Evolutionary conservation across 2,888 invertebrate genomes (phyloP).

Genomic region (Esperia sulphurella): DNA sequence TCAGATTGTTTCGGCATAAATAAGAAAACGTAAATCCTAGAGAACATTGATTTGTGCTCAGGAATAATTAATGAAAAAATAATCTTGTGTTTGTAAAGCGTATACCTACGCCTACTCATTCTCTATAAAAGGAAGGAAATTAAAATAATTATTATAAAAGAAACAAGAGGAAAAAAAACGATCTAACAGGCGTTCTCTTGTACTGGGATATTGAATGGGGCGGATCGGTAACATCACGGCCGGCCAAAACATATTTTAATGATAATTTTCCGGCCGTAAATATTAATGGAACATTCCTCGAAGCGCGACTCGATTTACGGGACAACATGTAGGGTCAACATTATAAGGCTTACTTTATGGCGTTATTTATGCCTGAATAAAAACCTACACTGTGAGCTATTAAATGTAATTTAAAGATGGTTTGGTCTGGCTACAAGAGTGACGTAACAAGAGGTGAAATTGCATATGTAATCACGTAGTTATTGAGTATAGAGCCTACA

Average conservation of each 20-base stretch:
- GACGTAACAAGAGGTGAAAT: background rate
- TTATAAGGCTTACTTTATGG: conserved; percentile 24
- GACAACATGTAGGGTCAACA: conserved; percentile 38
- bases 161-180: conserved; percentile 19
- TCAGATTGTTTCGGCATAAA: too few species aligned
- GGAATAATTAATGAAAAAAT: too few species aligned
- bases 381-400: conserved; percentile 8
- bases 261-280: conserved; percentile 71
- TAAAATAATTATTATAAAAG: background rate
- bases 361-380: conserved; percentile 9
- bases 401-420: background rate
- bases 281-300: conserved; percentile 66
- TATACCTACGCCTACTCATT: too few species aligned
- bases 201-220: conserved; percentile 38
- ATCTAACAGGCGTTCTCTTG: conserved; percentile 29
- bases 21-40: too few species aligned
- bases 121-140: too few species aligned
- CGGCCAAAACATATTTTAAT: conserved; percentile 66
- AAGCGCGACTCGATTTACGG: conserved; percentile 43
- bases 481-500: conserved; percentile 1
- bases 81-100: too few species aligned
- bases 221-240: conserved; percentile 48
- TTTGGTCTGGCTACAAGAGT: background rate
- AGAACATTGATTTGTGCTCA: too few species aligned
- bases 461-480: background rate